Evolutionary conservation across 2,797 vertebrate species (phyloP).

Genomic region (Apodemus agrarius): DNA sequence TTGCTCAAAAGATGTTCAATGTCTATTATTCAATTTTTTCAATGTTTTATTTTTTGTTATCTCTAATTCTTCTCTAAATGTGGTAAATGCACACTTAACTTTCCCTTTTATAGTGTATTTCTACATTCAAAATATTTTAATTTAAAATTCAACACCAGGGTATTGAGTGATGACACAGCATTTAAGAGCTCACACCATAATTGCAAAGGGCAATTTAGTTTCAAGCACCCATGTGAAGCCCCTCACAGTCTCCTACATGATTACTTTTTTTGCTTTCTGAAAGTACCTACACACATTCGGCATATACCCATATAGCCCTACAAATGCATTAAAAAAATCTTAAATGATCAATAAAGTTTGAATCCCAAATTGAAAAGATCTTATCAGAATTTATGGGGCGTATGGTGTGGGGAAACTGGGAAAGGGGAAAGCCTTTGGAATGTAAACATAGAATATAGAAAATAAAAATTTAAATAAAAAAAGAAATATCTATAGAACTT

Average conservation of each 20-base stretch:
- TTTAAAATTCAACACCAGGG: constrained; percentile 49
- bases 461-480: too few relatives aligned
- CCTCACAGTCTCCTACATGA: not conserved
- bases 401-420: too few relatives aligned
- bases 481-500: not conserved
- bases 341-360: not conserved
- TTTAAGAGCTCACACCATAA: not conserved
- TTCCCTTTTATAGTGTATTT: not conserved
- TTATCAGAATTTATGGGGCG: too few relatives aligned
- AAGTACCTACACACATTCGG: not conserved
- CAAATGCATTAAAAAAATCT: not conserved
- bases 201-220: not conserved
- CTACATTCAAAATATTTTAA: not conserved
- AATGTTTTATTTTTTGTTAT: constrained; percentile 11
- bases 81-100: constrained; percentile 23
- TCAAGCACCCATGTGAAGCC: not conserved
- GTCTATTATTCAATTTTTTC: constrained; percentile 45
- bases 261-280: not conserved
- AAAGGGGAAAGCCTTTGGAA: too few relatives aligned
- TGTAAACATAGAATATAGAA: too few relatives aligned
- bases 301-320: not conserved
- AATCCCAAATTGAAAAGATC: not conserved
- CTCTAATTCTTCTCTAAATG: constrained; percentile 27
- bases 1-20: constrained; percentile 53
- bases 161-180: not conserved